Base-by-base conservation (phyloP, 1,140 invertebrate genomes). In the Ostrea edulis region DNA sequence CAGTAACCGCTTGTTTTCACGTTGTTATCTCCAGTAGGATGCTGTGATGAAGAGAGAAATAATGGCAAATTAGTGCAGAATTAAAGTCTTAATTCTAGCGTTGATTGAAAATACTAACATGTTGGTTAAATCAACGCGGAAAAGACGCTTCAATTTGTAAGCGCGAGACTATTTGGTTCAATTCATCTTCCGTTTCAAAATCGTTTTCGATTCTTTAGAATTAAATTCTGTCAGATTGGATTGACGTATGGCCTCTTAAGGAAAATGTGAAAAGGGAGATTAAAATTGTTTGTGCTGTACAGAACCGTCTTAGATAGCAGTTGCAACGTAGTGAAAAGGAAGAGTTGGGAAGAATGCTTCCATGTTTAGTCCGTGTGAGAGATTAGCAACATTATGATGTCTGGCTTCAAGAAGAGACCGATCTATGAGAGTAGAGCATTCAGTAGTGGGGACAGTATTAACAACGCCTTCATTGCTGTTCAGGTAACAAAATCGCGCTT, bases 111-210 rank as follows among this genome's bases (percentile, higher is more conserved):
- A 77, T 77, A 77, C 68, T 14, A 77, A 77, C 68, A 77, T 77
- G 68, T 25, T 35, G 29, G 25, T 35, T 9, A 7, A 77, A 44
- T 77, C 68, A 77, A 29, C 29, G 9, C 12, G 25, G 25, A 77
- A 77, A 77, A 77, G 68, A 77, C 22, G 68, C 25, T 35, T 77
- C 68, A 77, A 12, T 35, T 77, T 35, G 68, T 77, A 12, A 77
- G 65, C 65, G 22, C 22, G 29, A 25, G 68, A 22, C 68, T 29
- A 29, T 77, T 44, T 77, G 25, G 68, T 25, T 35, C 68, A 77
- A 77, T 77, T 77, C 68, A 77, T 77, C 68, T 77, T 77, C 68
- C 29, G 68, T 77, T 77, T 77, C 68, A 77, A 77, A 77, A 77
- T 77, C 14, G 68, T 77, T 22, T 77, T 35, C 68, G 11, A 77